phyloP scores from a whole-genome alignment of 2,113 vertebrate genomes.

The Carassius auratus region DNA sequence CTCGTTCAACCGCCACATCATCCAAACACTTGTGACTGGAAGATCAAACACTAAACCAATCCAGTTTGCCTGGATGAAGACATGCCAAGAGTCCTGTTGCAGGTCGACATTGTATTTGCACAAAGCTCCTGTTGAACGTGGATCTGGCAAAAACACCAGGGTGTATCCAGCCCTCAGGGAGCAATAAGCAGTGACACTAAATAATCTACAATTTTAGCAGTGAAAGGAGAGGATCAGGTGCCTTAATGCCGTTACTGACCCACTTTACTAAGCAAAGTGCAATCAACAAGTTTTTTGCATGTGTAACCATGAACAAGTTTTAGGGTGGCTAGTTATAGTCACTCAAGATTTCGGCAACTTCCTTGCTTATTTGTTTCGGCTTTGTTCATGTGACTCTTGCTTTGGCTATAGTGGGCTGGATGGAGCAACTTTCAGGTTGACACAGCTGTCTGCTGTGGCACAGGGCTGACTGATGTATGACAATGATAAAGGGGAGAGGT shows the following conservation, averaged over 20 bases:
- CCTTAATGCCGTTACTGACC: not conserved
- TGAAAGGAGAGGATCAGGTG: not conserved
- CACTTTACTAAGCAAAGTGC: not conserved
- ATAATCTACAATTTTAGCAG: not conserved
- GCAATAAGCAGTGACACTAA: not conserved
- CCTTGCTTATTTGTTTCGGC: not conserved
- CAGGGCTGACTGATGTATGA: not conserved
- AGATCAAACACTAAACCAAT: not conserved
- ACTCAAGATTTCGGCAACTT: not conserved
- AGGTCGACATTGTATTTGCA: slow-evolving; percentile 19
- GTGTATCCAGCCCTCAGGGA: not conserved
- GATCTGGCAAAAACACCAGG: slow-evolving; percentile 11
- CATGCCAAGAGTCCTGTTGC: not conserved
- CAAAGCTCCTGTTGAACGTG: slow-evolving; percentile 41
- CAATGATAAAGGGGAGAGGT: not conserved
- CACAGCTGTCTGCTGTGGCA: slow-evolving; percentile 1
- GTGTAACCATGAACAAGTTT: not conserved
- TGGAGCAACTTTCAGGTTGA: slow-evolving; percentile 8
- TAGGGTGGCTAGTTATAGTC: not conserved
- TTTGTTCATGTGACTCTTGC: not conserved
- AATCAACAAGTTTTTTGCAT: not conserved
- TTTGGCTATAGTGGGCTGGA: not conserved
- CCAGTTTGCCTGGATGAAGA: not conserved
- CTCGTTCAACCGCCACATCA: no score
- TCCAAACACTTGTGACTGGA: no score